Base-by-base conservation (phyloP, 2,888 invertebrate genomes). In the Nymphalis urticae region DNA sequence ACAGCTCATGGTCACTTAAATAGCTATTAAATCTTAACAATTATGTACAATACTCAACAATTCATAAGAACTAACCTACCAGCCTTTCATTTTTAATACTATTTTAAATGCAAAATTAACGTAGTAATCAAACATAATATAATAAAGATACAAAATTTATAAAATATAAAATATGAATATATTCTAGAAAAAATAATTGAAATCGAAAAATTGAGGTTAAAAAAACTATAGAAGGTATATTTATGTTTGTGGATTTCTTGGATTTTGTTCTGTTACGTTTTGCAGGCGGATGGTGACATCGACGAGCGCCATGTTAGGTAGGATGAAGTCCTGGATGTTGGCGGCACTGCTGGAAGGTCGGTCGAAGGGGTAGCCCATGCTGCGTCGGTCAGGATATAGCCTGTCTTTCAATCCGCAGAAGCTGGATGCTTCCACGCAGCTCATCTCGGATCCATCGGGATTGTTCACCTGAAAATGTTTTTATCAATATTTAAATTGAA, bases 301-400 rank as follows among this genome's bases (percentile, higher is more conserved):
- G 56, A 93, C 90, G 3, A 94, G 92, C 10, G 89, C 85, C 96
- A 97, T 97, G 81, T 97, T 97, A 1, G 94, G 88, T 2, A 95
- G 94, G 24, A 95, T 85, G 84, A 96, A 96, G 79, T 95, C 94
- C 36, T 92, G 85, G 62, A 96, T 86, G 68, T 87, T 94, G 74
- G 92, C 87, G 47, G 94, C 95, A 0, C 93, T 93, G 69, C 82
- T 79, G 2, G 94, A 89, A 19, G 95, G 94, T 27, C 96, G 90
- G 84, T 96, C 95, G 93, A 96, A 95, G 16, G 97, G 97, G 91
- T 93, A 97, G 56, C 97, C 97, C 97, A 97, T 97, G 10, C 96
- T 85, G 69, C 96, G 94, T 47, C 94, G 93, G 88, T 97, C 97
- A 0, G 97, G 97, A 85, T 96, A 97, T 77, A 94, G 90, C 68